Conservation (phyloP, 2,797 vertebrate species). For the Lutjanus argentimaculatus region DNA sequence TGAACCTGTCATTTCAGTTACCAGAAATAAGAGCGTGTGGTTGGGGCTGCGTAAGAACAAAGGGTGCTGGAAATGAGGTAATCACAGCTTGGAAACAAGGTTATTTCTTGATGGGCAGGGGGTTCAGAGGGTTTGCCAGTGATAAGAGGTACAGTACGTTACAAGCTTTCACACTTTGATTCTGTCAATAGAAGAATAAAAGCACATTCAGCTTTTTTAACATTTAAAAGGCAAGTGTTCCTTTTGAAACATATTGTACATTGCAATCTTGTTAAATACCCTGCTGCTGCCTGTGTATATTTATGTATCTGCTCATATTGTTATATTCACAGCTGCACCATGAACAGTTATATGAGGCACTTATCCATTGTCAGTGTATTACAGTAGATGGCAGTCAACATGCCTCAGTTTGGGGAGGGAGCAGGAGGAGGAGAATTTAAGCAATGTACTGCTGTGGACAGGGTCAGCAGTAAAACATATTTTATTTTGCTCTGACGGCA, state of each 20-base stretch:
- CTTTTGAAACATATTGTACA: slow-evolving; percentile 8
- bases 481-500: too few relatives aligned
- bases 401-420: too few relatives aligned
- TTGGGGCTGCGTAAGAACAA: slow-evolving; percentile 62
- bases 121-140: slow-evolving; percentile 16
- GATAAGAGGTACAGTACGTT: slow-evolving; percentile 1
- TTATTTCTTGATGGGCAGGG: slow-evolving; percentile 33
- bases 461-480: too few relatives aligned
- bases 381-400: too few relatives aligned
- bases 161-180: slow-evolving; percentile 7
- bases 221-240: neutral
- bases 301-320: neutral
- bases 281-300: neutral
- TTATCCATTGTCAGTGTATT: too few relatives aligned
- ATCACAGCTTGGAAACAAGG: slow-evolving; percentile 54
- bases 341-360: too few relatives aligned
- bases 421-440: too few relatives aligned
- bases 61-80: slow-evolving; percentile 57
- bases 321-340: neutral
- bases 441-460: too few relatives aligned
- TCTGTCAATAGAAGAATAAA: neutral
- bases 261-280: neutral
- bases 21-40: slow-evolving; percentile 74
- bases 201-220: neutral
- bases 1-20: slow-evolving; percentile 80